Percentiles rank a stretch among this genome's conserved stretches.
These are phyloP conservation scores for Ovis aries DNA, from an alignment of 2,113 vertebrate genomes.

Conservation along the genomic window DNA sequence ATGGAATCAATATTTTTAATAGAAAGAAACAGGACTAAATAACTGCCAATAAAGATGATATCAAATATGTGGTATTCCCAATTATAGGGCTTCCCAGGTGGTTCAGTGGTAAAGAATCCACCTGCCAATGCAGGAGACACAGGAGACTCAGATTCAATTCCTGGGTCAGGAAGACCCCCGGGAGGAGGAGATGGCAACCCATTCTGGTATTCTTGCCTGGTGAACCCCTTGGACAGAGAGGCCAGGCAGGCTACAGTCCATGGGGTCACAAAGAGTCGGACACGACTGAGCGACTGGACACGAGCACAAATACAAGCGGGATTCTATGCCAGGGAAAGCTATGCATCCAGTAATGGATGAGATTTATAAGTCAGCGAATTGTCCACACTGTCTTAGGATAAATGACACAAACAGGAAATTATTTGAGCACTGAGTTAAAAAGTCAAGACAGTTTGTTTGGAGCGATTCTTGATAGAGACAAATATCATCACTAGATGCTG, in stretches of 20 bases:
- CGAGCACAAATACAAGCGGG: neutral
- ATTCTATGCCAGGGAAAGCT: neutral
- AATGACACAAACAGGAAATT: neutral
- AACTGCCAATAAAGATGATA: neutral
- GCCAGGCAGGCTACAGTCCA: neutral
- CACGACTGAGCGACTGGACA: neutral
- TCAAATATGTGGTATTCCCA: neutral
- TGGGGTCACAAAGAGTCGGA: neutral
- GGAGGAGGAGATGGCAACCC: neutral
- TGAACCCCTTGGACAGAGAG: neutral
- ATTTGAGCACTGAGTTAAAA: neutral
- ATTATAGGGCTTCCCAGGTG: neutral
- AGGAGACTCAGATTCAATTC: neutral
- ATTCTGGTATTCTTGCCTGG: neutral
- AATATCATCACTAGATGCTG: neutral
- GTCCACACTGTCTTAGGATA: neutral
- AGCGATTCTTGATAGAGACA: neutral
- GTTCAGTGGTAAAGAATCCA: neutral
- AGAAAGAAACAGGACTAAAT: neutral
- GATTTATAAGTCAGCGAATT: neutral
- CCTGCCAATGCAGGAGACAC: neutral
- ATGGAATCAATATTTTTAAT: neutral
- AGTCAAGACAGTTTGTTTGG: neutral
- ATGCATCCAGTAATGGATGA: neutral
- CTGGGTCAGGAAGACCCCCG: neutral